phyloP scores from a whole-genome alignment of 2,888 invertebrate species.

The Andrena marginata region DNA sequence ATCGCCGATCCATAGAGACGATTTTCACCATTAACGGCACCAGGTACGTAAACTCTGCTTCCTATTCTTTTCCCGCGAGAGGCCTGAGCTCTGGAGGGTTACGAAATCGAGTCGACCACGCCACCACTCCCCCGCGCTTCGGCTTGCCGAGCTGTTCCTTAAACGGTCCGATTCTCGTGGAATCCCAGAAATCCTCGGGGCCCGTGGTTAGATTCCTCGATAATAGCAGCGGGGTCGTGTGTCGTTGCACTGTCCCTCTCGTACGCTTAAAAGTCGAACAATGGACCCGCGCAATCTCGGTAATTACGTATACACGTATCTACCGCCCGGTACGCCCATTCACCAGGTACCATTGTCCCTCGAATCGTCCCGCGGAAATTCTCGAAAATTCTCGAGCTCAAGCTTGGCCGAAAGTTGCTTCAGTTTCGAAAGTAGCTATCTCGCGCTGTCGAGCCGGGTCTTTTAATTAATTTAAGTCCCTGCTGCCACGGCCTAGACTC shows the following conservation, averaged over 20 bases:
- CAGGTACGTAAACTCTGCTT: conserved; percentile 72
- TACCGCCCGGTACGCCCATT: background rate
- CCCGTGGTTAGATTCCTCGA: conserved; percentile 17
- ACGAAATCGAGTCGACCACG: background rate
- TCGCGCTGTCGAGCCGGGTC: background rate
- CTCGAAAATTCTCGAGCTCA: background rate
- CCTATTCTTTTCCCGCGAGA: background rate
- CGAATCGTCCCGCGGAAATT: background rate
- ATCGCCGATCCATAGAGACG: conserved; percentile 84
- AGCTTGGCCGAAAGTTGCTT: background rate
- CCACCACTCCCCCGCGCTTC: background rate
- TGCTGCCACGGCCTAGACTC: background rate
- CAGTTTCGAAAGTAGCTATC: background rate
- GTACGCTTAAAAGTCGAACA: background rate
- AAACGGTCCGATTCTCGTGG: conserved; percentile 1
- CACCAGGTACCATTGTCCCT: background rate
- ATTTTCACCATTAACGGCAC: conserved; percentile 83
- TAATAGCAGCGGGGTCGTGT: background rate
- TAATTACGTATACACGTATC: background rate
- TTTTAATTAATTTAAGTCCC: conserved; percentile 6
- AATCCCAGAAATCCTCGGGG: conserved; percentile 13
- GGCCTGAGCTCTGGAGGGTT: background rate
- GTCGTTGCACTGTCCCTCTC: background rate
- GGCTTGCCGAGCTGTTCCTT: conserved; percentile 9
- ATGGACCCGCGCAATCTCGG: background rate